phyloP scores from a whole-genome alignment of 2,797 vertebrate species.

The Lithobates sylvaticus region DNA sequence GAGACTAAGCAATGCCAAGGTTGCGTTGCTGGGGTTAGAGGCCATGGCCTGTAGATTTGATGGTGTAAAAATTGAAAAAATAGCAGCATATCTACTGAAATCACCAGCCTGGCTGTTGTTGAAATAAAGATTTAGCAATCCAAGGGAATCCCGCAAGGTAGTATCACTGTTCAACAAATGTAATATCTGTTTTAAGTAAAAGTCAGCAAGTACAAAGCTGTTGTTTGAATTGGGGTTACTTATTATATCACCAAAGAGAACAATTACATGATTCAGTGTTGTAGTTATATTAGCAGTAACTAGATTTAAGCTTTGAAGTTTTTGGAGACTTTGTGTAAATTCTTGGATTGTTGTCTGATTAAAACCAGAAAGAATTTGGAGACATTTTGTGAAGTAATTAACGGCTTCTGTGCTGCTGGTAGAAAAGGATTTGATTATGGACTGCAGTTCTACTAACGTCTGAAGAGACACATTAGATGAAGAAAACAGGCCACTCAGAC shows the following conservation, averaged over 20 bases:
- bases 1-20: constrained; percentile 19
- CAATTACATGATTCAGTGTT: neutral
- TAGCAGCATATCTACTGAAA: neutral
- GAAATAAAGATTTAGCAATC: constrained; percentile 9
- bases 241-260: constrained; percentile 1
- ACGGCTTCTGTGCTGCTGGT: neutral
- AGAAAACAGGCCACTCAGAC: constrained; percentile 12
- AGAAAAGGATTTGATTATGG: neutral
- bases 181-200: constrained; percentile 34
- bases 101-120: constrained; percentile 6
- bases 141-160: constrained; percentile 22
- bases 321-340: constrained; percentile 22
- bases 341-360: constrained; percentile 36
- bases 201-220: neutral
- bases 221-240: neutral
- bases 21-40: constrained; percentile 1
- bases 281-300: neutral
- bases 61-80: constrained; percentile 28
- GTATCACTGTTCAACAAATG: constrained; percentile 23
- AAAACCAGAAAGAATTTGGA: neutral
- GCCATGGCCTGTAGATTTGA: constrained; percentile 24
- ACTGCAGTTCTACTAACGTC: constrained; percentile 29
- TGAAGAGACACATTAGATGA: constrained; percentile 20
- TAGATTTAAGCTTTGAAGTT: constrained; percentile 2
- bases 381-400: constrained; percentile 9